A percentile compares a stretch with the other conserved stretches of the same genome.
These are phyloP conservation scores for Artemisiospiza belli DNA, from an alignment of 2,113 vertebrate species.

Conservation along the genomic window DNA sequence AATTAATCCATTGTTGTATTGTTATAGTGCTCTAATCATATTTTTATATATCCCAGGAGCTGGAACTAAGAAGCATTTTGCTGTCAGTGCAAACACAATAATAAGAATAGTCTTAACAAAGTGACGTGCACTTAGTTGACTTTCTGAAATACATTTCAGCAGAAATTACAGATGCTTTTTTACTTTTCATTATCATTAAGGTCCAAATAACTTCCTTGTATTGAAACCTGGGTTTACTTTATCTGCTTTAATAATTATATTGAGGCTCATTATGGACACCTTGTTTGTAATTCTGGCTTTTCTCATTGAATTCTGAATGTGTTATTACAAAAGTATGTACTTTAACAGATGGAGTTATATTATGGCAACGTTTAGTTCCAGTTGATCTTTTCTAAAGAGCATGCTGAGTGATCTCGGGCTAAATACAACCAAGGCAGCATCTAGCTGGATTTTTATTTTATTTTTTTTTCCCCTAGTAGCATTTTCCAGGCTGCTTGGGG, in stretches of 20 bases:
- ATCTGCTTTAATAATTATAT: constrained; percentile 69
- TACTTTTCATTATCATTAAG: constrained; percentile 71
- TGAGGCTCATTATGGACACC: constrained; percentile 61
- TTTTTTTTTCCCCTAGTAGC: neutral
- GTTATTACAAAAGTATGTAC: constrained; percentile 55
- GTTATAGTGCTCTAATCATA: constrained; percentile 69
- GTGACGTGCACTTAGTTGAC: constrained; percentile 69
- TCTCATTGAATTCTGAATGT: constrained; percentile 53
- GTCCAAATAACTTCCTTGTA: constrained; percentile 60
- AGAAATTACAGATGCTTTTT: constrained; percentile 72
- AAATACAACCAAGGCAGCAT: neutral
- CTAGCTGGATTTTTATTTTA: neutral
- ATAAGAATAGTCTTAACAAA: constrained; percentile 74
- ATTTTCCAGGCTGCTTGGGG: neutral
- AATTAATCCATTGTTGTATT: constrained; percentile 73
- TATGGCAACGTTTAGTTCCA: constrained; percentile 51
- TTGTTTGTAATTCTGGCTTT: constrained; percentile 62
- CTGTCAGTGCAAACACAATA: constrained; percentile 71
- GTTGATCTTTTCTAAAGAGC: constrained; percentile 52
- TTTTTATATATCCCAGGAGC: constrained; percentile 68
- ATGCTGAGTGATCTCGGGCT: neutral
- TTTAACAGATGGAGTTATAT: constrained; percentile 45
- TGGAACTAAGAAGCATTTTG: constrained; percentile 71
- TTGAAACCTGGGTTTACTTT: constrained; percentile 58
- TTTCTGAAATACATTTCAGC: constrained; percentile 60